Evolutionary conservation across 2,888 invertebrate species (phyloP).

Genomic region (Epirrita christyi): DNA sequence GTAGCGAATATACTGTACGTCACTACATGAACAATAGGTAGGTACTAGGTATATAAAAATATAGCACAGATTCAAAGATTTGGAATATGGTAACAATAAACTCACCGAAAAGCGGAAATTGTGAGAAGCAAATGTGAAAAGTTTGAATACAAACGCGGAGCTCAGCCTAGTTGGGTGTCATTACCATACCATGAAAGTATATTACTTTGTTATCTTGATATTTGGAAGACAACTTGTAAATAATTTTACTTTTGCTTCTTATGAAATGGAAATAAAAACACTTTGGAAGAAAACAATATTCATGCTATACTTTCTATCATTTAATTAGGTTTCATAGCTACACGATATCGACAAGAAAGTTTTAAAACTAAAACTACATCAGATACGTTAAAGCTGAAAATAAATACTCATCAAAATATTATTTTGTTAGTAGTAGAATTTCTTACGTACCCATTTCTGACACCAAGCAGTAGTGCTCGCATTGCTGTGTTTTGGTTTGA

Average conservation of each 20-base stretch:
- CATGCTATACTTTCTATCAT: too few species aligned
- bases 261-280: conserved; percentile 5
- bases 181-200: conserved; percentile 50
- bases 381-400: too few species aligned
- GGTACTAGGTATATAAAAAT: not conserved
- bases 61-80: conserved; percentile 38
- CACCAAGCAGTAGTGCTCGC: too few species aligned
- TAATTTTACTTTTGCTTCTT: conserved; percentile 22
- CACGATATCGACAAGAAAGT: not conserved
- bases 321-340: too few species aligned
- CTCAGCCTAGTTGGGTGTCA: conserved; percentile 48
- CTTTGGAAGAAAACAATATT: not conserved
- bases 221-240: conserved; percentile 30
- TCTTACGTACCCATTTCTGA: too few species aligned
- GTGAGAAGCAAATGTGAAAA: conserved; percentile 67
- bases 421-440: too few species aligned
- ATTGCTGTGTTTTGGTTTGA: too few species aligned
- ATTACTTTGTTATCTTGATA: conserved; percentile 43
- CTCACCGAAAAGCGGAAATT: conserved; percentile 56
- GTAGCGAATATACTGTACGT: too few species aligned
- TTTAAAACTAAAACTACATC: not conserved
- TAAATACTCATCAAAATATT: too few species aligned
- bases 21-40: too few species aligned
- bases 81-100: conserved; percentile 39
- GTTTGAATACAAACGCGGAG: conserved; percentile 54